Evolutionary conservation across 1,140 invertebrate genomes (phyloP), one percentile per base, ranked within the genome.

Genomic region (Leptopilina boulardi): DNA sequence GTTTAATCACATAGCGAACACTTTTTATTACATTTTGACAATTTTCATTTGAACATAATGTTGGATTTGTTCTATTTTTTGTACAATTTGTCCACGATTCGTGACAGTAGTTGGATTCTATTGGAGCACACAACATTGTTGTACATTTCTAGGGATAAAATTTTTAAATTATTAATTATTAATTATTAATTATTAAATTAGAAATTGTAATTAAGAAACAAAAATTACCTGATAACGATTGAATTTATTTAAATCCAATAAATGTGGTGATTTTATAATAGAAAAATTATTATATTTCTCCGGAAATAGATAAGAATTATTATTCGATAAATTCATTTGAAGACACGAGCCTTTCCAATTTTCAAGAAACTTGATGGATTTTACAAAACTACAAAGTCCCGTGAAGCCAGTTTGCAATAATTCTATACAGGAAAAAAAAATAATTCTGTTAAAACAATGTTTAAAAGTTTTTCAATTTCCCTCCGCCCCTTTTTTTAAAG

Each of bases 1-100:
- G 93, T 77, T 85, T 81, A 77, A 94, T 87, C 15, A 88, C 80
- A 74, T 93, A 93, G 79, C 89, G 90, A 9, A 94, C 74, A 44
- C 83, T 86, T 77, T 91, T 90, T 10, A 93, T 87, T 4, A 93
- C 82, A 82, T 93, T 92, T 19, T 76, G 59, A 72, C 91, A 92
- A 8, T 44, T 74, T 47, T 86, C 83, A 23, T 86, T 76, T 1
- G 42, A 42, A 80, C 89, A 91, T 66, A 78, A 84, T 19, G 81
- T 72, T 66, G 77, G 70, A 26, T 74, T 80, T 73, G 75, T 84
- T 72, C 75, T 47, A 19, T 81, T 74, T 10, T 73, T 77, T 18
- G 78, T 87, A 71, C 89, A 91, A 18, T 11, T 8, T 30, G 73
- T 80, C 86, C 86, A 91, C 18, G 86, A 85, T 15, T 86, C 70